Evolutionary conservation across 2,888 invertebrate species (phyloP).

Genomic region (Sinhomidia bicolor): DNA sequence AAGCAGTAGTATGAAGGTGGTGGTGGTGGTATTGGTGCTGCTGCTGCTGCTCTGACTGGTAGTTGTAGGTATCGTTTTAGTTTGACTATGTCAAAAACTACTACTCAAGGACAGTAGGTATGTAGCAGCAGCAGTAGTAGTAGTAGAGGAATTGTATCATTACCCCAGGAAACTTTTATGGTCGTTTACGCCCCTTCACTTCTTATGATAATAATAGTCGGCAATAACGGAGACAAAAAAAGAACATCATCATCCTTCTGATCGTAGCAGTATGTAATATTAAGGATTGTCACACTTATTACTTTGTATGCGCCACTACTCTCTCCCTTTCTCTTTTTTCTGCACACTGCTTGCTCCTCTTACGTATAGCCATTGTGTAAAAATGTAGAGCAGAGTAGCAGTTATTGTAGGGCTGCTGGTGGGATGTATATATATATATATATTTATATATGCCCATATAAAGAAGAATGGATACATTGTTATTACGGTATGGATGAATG

Average conservation of each 20-base stretch:
- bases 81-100: slow-evolving; percentile 28
- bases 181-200: slow-evolving; percentile 70
- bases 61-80: slow-evolving; percentile 22
- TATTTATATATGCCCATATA: too few species aligned
- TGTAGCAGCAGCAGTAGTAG: neutral
- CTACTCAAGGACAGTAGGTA: slow-evolving; percentile 45
- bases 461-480: slow-evolving; percentile 25
- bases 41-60: too few species aligned
- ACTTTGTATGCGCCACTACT: slow-evolving; percentile 40
- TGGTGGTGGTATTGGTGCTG: neutral
- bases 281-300: slow-evolving; percentile 60
- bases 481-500: slow-evolving; percentile 32
- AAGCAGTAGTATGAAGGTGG: slow-evolving; percentile 13
- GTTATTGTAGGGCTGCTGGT: too few species aligned
- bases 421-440: too few species aligned
- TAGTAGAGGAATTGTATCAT: slow-evolving; percentile 59
- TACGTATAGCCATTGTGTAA: neutral
- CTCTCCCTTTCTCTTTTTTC: slow-evolving; percentile 10
- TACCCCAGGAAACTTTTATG: slow-evolving; percentile 71
- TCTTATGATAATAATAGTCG: slow-evolving; percentile 68
- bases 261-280: slow-evolving; percentile 41
- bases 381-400: too few species aligned
- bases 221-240: slow-evolving; percentile 66
- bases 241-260: slow-evolving; percentile 50
- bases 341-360: neutral